Base-by-base conservation (phyloP, 2,888 invertebrate genomes). In the Eupeodes luniger region DNA sequence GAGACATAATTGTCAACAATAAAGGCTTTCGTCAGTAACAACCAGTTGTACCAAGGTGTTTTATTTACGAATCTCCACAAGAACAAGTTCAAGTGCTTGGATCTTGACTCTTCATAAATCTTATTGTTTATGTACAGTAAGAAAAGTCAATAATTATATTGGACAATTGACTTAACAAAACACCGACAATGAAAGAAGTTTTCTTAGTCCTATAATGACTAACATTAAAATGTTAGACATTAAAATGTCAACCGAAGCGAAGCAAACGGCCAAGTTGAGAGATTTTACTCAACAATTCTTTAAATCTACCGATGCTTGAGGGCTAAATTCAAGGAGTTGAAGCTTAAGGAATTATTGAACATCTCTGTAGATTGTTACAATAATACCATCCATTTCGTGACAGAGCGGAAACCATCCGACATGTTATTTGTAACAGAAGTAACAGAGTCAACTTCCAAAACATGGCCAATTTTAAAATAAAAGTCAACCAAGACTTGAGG, bases 301-400 rank as follows among this genome's bases (percentile, higher is more conserved):
- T 89, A 90, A 61, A 88, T 90, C 10, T 69, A 83, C 6, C 89
- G 0, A 53, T 89, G 5, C 74, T 89, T 1, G 9, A 76, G 72
- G 9, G 61, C 14, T 6, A 86, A 89, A 77, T 62, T 75, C 6
- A 34, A n/a, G 5, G 75, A 84, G 14, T 53, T 78, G 0, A 61
- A 47, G 9, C 9, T 77, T 2, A 81, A 66, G 9, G 84, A 86
- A 57, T 14, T 85, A 4, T 16, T 89, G 1, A 40, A 81, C 11
- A 75, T 86, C 1, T 34, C 87, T 2, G 89, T 89, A 0, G 90
- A 90, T 19, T 61, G 90, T 6, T 90, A 90, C 19, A 90, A 90
- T 47, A 90, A 88, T 66, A 67, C 89, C 0, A 61, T 90, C 14
- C 87, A 90, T 10, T 90, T 90, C 0, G 89, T 90, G 0, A 90